Evolutionary conservation across 2,113 vertebrate species (phyloP), one percentile per base, ranked within the genome.

Genomic region (Scatophagus argus): DNA sequence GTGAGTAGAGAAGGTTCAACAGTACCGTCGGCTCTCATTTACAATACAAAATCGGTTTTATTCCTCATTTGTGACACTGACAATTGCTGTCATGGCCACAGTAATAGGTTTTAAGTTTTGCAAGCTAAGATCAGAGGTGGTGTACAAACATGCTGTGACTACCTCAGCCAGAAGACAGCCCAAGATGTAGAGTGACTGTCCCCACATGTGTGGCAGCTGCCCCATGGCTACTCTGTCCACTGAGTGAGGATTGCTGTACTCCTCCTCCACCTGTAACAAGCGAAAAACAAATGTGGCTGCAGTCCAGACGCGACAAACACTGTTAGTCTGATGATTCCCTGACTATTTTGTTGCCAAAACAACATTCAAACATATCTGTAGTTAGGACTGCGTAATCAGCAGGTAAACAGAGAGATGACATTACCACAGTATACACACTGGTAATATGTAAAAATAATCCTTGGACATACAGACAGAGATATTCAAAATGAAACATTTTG

Each of bases 201-300:
- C 98, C 98, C 98, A 99, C 93, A 99, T 96, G 92, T 99, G 98
- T 9, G 98, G 98, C 31, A 97, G 79, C 89, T 99, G 98, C 19
- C 98, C 97, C 79, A 94, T 41, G 21, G 96, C 93, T 61, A 96
- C 71, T 83, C 98, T 95, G 87, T 99, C 98, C 92, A 99, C 97
- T 0, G 96, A 94, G 88, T 97, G 98, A 66, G 98, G 97, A 66
- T 94, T 97, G 71, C 92, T 92, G 88, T 97, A 98, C 76, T 99
- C 98, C 74, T 99, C 98, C 4, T 99, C 96, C 38, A 98, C 94
- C 98, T 99, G 86, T 49, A 90, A 77, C 43, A 38, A 7, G 11
- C 14, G 55, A 7, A 16, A 59, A 7, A 16, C 1, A 54, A 3
- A 21, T 34, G 16, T n/a, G 41, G 19, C 25, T 34, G 29, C 5